Evolutionary conservation across 2,888 invertebrate species (phyloP), one percentile per base, ranked within the genome.

Genomic region (Cataglyphis altisquamis): DNA sequence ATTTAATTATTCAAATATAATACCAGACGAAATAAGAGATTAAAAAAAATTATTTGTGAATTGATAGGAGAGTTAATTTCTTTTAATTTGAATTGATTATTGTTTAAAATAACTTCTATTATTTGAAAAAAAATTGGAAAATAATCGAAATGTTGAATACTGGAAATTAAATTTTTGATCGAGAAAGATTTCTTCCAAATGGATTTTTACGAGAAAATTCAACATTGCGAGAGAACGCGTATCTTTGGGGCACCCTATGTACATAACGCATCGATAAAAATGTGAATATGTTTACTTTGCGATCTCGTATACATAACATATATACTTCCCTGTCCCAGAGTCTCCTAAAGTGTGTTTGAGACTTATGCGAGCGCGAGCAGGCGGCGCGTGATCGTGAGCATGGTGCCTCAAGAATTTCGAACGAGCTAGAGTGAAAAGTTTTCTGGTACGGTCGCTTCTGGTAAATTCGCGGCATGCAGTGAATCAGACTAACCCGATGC

Each of bases 361-460:
- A 78, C 60, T 78, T 70, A 74, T 29, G 73, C 63, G 74, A 74
- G 32, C 52, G 73, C 70, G 52, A 60, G 52, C 64, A 70, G 81
- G 63, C 74, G 62, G 63, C 74, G 62, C 63, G 48, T 80, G 48
- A 39, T 48, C 36, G 52, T 39, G 62, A 52, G 32, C 70, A 41
- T 18, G 32, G 25, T 29, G 21, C 15, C 39, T 62, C 60, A 68
- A 70, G 60, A 78, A 78, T 78, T 68, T 78, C 60, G 70, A 68
- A 60, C 60, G 60, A 78, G 60, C 32, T 68, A 57, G 86, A 83
- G 88, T 60, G 81, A 86, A 88, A 88, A 88, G 84, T 86, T 88
- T 81, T 29, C 63, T 64, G 1, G 73, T 66, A 52, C 73, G 52
- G 39, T 63, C 77, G 73, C 62, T 63, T 52, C 74, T 72, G 63